phyloP scores from a whole-genome alignment of 2,888 invertebrate genomes.

The Clitarchus hookeri region DNA sequence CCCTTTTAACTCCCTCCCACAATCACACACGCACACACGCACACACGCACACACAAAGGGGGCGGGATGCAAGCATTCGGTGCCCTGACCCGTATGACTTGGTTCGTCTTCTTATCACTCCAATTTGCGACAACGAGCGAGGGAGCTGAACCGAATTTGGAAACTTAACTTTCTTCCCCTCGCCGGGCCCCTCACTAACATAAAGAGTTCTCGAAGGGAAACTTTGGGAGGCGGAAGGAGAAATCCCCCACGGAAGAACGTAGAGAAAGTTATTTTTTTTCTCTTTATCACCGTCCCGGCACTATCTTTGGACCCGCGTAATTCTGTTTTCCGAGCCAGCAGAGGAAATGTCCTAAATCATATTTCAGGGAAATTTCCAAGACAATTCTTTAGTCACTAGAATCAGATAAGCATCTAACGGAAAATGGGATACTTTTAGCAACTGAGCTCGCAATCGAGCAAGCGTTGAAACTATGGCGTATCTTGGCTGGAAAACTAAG shows the following conservation, averaged over 20 bases:
- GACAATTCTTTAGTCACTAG: background rate
- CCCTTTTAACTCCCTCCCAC: slow-evolving; percentile 17
- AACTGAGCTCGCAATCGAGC: too few species aligned
- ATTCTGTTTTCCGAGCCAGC: background rate
- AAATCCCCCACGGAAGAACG: background rate
- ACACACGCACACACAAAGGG: background rate
- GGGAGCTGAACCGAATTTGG: slow-evolving; percentile 31
- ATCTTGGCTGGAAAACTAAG: too few species aligned
- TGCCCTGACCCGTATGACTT: background rate
- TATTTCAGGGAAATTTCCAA: slow-evolving; percentile 6
- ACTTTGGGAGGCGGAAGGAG: background rate
- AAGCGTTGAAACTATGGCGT: too few species aligned
- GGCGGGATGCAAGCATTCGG: background rate
- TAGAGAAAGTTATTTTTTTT: background rate
- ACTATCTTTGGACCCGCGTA: background rate
- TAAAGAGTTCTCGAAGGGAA: background rate
- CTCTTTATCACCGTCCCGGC: slow-evolving; percentile 1
- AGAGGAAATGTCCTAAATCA: background rate
- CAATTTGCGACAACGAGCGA: slow-evolving; percentile 32
- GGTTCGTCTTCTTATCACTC: slow-evolving; percentile 22
- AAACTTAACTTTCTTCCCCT: slow-evolving; percentile 24
- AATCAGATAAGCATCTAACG: background rate
- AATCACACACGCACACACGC: background rate
- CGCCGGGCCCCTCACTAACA: background rate
- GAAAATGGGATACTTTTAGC: background rate